Evolutionary conservation across 2,797 vertebrate species (phyloP).

Genomic region (Morelia viridis): DNA sequence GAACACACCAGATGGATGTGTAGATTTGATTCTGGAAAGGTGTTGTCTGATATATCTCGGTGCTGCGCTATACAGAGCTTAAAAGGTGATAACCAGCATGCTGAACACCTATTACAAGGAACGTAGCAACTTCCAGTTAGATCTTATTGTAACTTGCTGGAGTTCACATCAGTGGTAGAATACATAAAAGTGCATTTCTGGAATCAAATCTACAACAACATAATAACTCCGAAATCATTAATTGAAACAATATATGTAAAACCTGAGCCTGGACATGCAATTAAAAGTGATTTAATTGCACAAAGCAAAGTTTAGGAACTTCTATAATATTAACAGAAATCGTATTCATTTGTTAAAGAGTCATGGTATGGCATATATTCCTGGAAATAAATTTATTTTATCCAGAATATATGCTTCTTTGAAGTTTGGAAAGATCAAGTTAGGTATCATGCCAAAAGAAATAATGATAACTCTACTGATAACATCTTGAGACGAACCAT

Average conservation of each 20-base stretch:
- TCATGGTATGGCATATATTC: background rate
- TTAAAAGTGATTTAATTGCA: background rate
- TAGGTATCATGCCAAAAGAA: background rate
- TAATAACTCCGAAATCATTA: background rate
- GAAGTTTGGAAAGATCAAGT: background rate
- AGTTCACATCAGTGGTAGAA: background rate
- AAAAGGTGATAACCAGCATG: background rate
- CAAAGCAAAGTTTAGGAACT: background rate
- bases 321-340: background rate
- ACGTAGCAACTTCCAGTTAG: background rate
- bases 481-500: background rate
- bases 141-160: background rate
- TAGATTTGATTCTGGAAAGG: background rate
- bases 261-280: background rate
- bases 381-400: background rate
- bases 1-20: background rate
- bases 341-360: background rate
- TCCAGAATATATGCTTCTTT: background rate
- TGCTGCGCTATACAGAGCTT: background rate
- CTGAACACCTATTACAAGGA: background rate
- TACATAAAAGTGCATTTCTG: background rate
- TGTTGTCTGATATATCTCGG: background rate
- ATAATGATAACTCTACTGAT: background rate
- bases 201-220: background rate
- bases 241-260: background rate